These are phyloP conservation scores for Percopsis omiscomaycus DNA, from an alignment of 2,797 vertebrate genomes.

Conservation along the genomic window DNA sequence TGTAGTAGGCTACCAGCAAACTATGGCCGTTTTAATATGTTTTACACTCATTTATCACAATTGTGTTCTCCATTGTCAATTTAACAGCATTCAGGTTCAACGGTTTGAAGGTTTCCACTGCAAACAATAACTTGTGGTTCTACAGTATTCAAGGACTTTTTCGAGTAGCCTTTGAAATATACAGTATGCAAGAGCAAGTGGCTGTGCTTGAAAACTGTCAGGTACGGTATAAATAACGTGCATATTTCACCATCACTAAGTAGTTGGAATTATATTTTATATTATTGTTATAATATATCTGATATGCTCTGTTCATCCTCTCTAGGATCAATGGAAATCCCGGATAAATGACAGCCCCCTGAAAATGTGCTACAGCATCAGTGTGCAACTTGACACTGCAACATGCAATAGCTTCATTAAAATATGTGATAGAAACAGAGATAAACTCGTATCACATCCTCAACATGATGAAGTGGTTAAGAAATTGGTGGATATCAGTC, in stretches of 20 bases:
- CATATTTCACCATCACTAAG: no score
- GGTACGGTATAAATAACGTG: constrained; percentile 50
- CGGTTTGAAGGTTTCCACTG: constrained; percentile 73
- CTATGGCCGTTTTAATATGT: neutral
- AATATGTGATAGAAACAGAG: constrained; percentile 18
- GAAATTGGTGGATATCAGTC: neutral
- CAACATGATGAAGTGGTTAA: constrained; percentile 4
- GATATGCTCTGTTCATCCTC: neutral
- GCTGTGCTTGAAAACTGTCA: constrained; percentile 80
- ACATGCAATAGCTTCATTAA: constrained; percentile 12
- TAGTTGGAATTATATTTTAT: no score
- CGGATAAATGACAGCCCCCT: constrained; percentile 74
- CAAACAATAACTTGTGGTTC: constrained; percentile 82
- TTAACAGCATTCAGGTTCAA: constrained; percentile 77
- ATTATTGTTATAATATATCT: neutral
- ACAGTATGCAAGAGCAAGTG: constrained; percentile 79
- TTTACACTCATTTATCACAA: neutral
- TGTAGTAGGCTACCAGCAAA: neutral
- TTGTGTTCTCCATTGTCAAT: constrained; percentile 3
- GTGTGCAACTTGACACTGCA: constrained; percentile 52
- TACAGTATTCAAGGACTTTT: constrained; percentile 84
- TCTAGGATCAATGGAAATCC: constrained; percentile 81
- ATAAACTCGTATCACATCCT: constrained; percentile 22
- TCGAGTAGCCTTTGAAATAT: constrained; percentile 83
- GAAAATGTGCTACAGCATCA: constrained; percentile 70